Base-by-base conservation (phyloP, 1,140 invertebrate species). In the Papilio polytes region DNA sequence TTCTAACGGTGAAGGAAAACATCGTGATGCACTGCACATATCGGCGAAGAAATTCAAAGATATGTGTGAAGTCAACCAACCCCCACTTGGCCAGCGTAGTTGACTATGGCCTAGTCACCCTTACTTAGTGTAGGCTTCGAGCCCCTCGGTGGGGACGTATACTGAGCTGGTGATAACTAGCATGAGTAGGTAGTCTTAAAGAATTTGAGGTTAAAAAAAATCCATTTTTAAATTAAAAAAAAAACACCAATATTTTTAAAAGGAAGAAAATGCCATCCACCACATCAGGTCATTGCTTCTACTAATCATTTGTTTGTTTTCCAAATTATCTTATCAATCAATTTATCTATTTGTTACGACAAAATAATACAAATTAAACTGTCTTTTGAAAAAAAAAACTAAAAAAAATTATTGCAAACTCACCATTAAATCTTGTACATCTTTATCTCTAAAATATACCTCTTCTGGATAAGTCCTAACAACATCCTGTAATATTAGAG, bases 391-490 rank as follows among this genome's bases (percentile, higher is more conserved):
- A n/a, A 7, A 56, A 56, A 36, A n/a, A n/a, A n/a, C n/a, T n/a
- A n/a, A n/a, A n/a, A 70, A 70, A 10, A 1, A 8, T 36, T 12
- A 36, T 41, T 73, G n/a, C 48, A n/a, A 95, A 86, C 96, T 96
- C 80, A 97, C 96, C 97, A 98, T 97, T 41, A 97, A 90, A 83
- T 97, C 96, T 88, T 97, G 96, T 26, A 98, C 96, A 8, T 95
- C 84, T 56, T 96, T 94, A 10, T 96, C 96, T 80, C 97, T 96
- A 91, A 98, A 98, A 91, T 98, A 98, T 53, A 97, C 96, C 41
- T 98, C 96, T 82, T 97, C 97, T 0, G 97, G 97, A 90, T 97
- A 98, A 31, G 97, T 98, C 86, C 98, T 93, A 9, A 97, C 96
- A 3, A 98, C 97, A 95, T 98, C 98, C 91, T 98, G 97, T 48